Evolutionary conservation across 2,113 vertebrate genomes (phyloP), one percentile per base, ranked within the genome.

Genomic region (Hydrolagus affinis): DNA sequence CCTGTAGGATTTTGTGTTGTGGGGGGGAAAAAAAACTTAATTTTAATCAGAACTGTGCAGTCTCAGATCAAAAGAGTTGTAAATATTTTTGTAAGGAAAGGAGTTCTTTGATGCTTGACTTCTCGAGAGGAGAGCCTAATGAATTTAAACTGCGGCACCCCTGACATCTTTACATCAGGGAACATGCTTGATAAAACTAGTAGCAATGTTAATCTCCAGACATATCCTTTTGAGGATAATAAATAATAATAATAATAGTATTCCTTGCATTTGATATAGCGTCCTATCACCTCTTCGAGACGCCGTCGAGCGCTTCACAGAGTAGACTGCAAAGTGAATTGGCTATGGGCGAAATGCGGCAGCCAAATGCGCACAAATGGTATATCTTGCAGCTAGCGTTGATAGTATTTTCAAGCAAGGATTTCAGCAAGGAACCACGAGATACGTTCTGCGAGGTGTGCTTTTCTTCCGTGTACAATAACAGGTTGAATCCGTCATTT

Each of bases 11-110:
- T 91, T 70, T 28, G 89, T 91, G 94, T 91, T 93, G 93, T n/a
- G n/a, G n/a, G n/a, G n/a, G n/a, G n/a, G n/a, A n/a, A 92, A 94
- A 93, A 94, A 44, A 3, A 95, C 93, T 92, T 93, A 91, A 93
- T 94, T 93, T 93, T 93, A 94, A 93, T 95, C 94, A 93, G 92
- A 93, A 91, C 91, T 87, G 74, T 15, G 87, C 90, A 90, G 90
- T 89, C 88, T 88, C 90, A 94, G 94, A 96, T 96, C 95, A 96
- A 96, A 96, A 93, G 91, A 91, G 88, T 90, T 90, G 91, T 89
- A 93, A 91, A 87, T 77, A 62, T 88, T 94, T 92, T 94, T 93
- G 89, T 89, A 90, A 92, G 91, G 91, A 90, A 93, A 94, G 90
- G 88, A 88, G 89, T 0, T 89, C 94, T 97, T 97, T 96, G 95